Percentiles rank a stretch among this genome's conserved stretches.
Conservation (phyloP, 2,888 invertebrate species). For the Agrypnus murinus region DNA sequence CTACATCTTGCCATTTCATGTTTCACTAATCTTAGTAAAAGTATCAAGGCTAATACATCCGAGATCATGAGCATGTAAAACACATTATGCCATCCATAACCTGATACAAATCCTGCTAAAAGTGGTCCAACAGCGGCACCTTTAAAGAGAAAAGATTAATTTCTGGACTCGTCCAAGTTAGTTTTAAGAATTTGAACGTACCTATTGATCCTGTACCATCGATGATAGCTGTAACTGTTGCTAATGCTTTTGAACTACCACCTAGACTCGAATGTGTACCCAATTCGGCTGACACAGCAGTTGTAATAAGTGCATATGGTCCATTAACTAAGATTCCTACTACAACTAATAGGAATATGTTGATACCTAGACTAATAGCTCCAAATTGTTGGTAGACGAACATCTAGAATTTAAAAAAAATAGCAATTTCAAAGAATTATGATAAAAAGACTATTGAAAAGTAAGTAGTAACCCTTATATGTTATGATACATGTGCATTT, state of each 20-base stretch:
- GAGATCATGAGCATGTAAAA: constrained; percentile 93
- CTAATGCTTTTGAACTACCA: constrained; percentile 91
- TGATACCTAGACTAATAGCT: constrained; percentile 75
- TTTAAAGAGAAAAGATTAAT: constrained; percentile 62
- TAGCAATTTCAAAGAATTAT: too few species aligned
- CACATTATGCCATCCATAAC: constrained; percentile 86
- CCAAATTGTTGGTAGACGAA: constrained; percentile 86
- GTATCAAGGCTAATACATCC: constrained; percentile 84
- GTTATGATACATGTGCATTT: too few species aligned
- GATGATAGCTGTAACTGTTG: constrained; percentile 98
- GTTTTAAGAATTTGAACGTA: constrained; percentile 58
- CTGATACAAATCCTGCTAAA: constrained; percentile 87
- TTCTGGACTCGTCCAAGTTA: too few species aligned
- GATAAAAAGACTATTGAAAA: too few species aligned
- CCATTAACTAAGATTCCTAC: constrained; percentile 94
- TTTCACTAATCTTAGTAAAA: constrained; percentile 75
- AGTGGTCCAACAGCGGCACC: constrained; percentile 96
- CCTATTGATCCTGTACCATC: constrained; percentile 96
- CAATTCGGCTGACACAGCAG: constrained; percentile 95
- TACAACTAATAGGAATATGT: constrained; percentile 80
- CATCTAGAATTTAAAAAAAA: too few species aligned
- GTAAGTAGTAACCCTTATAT: too few species aligned
- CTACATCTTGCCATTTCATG: constrained; percentile 68
- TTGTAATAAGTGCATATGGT: constrained; percentile 96
- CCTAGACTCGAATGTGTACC: constrained; percentile 91